Evolutionary conservation across 2,113 vertebrate species (phyloP).

Genomic region (Syrrhaptes paradoxus): DNA sequence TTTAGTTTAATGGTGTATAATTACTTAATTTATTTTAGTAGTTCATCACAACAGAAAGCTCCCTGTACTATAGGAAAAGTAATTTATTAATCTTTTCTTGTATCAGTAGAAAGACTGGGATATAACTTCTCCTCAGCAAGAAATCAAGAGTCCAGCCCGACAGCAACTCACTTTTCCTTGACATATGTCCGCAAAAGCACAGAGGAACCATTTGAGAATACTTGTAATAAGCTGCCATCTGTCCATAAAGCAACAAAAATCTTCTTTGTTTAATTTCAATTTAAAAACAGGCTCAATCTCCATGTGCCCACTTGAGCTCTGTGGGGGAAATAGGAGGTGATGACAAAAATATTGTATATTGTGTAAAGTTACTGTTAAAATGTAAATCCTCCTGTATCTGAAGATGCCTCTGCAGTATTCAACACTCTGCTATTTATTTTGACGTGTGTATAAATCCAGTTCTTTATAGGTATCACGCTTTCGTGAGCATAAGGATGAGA

Average conservation of each 20-base stretch:
- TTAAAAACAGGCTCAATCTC: not conserved
- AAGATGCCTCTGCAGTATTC: not conserved
- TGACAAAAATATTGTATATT: not conserved
- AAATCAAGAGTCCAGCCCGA: not conserved
- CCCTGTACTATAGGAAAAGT: not conserved
- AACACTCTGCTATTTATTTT: not conserved
- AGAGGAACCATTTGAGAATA: slow-evolving; percentile 26
- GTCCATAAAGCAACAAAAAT: not conserved
- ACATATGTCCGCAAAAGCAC: slow-evolving; percentile 16
- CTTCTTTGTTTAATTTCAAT: not conserved
- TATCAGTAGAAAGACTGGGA: not conserved
- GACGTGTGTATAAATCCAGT: not conserved
- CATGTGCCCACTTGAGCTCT: not conserved
- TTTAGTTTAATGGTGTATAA: slow-evolving; percentile 56
- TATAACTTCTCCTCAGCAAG: not conserved
- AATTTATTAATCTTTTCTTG: slow-evolving; percentile 14
- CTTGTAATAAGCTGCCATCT: slow-evolving; percentile 48
- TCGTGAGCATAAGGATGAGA: slow-evolving; percentile 9
- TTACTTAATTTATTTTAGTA: slow-evolving; percentile 53
- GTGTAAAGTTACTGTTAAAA: not conserved
- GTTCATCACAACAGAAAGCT: slow-evolving; percentile 25
- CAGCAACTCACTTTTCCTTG: slow-evolving; percentile 15
- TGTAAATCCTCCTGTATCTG: not conserved
- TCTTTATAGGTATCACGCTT: not conserved
- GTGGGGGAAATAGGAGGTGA: not conserved